A percentile compares a stretch with the other conserved stretches of the same genome.
Conservation (phyloP, 1,140 invertebrate genomes). For the Microplitis demolitor region DNA sequence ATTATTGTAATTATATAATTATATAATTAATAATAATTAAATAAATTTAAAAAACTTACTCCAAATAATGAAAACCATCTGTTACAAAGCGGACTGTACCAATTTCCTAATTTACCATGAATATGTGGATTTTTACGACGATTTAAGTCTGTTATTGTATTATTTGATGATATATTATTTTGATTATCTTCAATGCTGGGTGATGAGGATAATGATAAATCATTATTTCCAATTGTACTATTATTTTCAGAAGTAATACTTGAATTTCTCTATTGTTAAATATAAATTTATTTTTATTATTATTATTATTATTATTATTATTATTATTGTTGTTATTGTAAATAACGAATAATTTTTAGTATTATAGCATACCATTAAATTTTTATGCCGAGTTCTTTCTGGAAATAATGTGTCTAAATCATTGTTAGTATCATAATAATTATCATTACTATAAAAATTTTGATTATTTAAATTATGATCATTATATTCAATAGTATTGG, state of each 20-base stretch:
- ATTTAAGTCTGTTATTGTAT: slow-evolving; percentile 14
- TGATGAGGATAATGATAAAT: slow-evolving; percentile 47
- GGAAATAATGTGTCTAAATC: slow-evolving; percentile 86
- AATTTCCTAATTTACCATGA: slow-evolving; percentile 86
- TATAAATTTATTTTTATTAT: slow-evolving; percentile 7
- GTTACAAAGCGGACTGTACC: slow-evolving; percentile 93
- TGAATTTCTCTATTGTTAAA: slow-evolving; percentile 44
- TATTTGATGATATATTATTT: slow-evolving; percentile 46
- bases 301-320: not conserved
- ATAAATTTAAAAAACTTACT: slow-evolving; percentile 63
- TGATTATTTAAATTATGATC: no score
- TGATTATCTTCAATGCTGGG: slow-evolving; percentile 54
- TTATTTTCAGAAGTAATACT: slow-evolving; percentile 44
- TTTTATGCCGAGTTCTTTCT: slow-evolving; percentile 83
- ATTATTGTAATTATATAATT: slow-evolving; percentile 4
- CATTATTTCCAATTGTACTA: slow-evolving; percentile 44
- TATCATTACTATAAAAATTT: slow-evolving; percentile 39
- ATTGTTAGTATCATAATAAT: slow-evolving; percentile 62
- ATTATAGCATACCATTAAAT: slow-evolving; percentile 65
- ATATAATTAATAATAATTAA: not conserved
- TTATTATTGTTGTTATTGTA: not conserved
- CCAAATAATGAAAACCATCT: slow-evolving; percentile 90
- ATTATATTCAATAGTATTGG: slow-evolving; percentile 36
- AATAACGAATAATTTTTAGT: not conserved
- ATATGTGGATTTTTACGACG: slow-evolving; percentile 66